These are phyloP conservation scores for Nipponacmea schrenckii DNA, from an alignment of 2,888 invertebrate species.

Conservation along the genomic window DNA sequence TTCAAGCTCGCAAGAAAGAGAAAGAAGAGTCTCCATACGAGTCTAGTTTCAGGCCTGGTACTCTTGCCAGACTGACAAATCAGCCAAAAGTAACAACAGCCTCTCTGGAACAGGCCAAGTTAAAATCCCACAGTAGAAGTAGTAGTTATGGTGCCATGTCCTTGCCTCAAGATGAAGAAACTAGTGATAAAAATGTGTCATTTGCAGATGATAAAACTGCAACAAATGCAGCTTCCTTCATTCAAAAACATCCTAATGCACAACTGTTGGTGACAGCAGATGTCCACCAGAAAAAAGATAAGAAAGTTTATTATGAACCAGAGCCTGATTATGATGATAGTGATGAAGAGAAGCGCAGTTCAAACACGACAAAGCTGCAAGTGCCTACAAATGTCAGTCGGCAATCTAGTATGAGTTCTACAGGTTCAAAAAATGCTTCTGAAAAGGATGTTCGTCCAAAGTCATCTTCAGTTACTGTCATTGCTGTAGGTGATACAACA, in stretches of 20 bases:
- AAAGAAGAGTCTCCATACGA: conserved; percentile 45
- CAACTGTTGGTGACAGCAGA: conserved; percentile 56
- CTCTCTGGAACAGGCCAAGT: conserved; percentile 35
- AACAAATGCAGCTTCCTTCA: conserved; percentile 54
- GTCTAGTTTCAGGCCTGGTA: conserved; percentile 90
- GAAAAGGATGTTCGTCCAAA: conserved; percentile 13
- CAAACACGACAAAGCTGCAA: background rate
- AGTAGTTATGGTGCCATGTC: conserved; percentile 33
- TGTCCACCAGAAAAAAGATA: conserved; percentile 39
- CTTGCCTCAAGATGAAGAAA: conserved; percentile 22
- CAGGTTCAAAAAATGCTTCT: conserved; percentile 10
- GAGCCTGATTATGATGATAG: conserved; percentile 57
- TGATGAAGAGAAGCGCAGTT: conserved; percentile 38
- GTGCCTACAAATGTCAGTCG: conserved; percentile 12
- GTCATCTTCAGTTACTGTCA: conserved; percentile 47
- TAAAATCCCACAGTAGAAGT: conserved; percentile 36
- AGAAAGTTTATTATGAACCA: conserved; percentile 41
- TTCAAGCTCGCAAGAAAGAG: conserved; percentile 23
- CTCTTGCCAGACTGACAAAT: conserved; percentile 87
- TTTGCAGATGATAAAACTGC: conserved; percentile 57
- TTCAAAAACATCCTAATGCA: conserved; percentile 60
- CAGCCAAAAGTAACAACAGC: conserved; percentile 77
- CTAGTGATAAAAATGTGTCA: conserved; percentile 44
- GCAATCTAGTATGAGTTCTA: conserved; percentile 9
- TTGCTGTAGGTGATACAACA: conserved; percentile 44